Evolutionary conservation across 2,888 invertebrate genomes (phyloP).

Genomic region (Agrochola litura): DNA sequence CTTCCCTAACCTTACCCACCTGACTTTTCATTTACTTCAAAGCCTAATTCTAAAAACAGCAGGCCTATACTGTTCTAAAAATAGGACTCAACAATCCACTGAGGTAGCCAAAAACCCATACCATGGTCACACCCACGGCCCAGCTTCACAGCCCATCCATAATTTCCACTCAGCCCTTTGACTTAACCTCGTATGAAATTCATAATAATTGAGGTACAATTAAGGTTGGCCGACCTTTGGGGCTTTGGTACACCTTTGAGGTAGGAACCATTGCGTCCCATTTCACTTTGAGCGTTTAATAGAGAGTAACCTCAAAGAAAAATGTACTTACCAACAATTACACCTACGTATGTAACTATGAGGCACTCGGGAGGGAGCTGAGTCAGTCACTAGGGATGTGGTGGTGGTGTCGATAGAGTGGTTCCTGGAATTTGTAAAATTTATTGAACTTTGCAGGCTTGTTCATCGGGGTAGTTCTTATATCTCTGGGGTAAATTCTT

Average conservation of each 20-base stretch:
- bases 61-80: neutral
- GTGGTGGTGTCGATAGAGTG: constrained; percentile 61
- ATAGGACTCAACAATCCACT: constrained; percentile 13
- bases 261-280: constrained; percentile 85
- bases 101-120: constrained; percentile 6
- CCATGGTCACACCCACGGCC: constrained; percentile 43
- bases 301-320: constrained; percentile 91
- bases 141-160: constrained; percentile 48
- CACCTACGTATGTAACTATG: constrained; percentile 89
- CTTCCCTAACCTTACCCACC: neutral
- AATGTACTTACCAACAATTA: constrained; percentile 90
- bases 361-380: constrained; percentile 86
- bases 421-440: neutral
- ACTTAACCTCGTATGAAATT: constrained; percentile 79
- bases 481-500: no score
- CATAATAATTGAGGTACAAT: constrained; percentile 90
- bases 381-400: constrained; percentile 81
- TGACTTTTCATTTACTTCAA: neutral
- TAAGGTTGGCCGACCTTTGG: constrained; percentile 82
- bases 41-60: constrained; percentile 16
- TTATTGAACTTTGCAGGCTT: neutral
- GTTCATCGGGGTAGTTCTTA: neutral
- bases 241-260: constrained; percentile 84
- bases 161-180: constrained; percentile 78
- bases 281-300: constrained; percentile 89